phyloP scores from a whole-genome alignment of 1,140 invertebrate genomes.

The Bombus superbus region DNA sequence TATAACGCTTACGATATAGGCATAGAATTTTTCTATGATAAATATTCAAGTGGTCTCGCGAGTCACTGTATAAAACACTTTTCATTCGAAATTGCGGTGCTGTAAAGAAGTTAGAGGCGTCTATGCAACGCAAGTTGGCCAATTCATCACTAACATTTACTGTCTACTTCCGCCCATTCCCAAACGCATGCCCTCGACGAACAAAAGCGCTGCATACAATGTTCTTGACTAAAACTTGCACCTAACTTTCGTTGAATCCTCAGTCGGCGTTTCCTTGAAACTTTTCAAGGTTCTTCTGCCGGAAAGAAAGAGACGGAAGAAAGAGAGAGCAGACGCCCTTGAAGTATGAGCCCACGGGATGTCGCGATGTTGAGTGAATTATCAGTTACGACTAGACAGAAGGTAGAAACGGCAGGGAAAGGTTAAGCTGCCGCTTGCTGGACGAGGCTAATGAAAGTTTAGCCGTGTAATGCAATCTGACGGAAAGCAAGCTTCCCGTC shows the following conservation, averaged over 20 bases:
- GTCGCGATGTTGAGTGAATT: conserved; percentile 61
- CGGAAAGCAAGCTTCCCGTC: conserved; percentile 66
- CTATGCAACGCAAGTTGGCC: background rate
- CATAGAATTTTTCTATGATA: background rate
- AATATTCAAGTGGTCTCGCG: background rate
- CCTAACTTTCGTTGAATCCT: background rate
- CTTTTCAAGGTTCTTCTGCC: conserved; percentile 6
- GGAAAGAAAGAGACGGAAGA: background rate
- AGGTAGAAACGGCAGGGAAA: conserved; percentile 57
- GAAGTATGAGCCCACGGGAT: background rate
- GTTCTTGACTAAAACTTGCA: background rate
- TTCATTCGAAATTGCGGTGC: background rate
- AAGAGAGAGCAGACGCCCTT: background rate
- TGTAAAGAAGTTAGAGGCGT: background rate
- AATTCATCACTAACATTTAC: conserved; percentile 12
- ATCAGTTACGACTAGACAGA: conserved; percentile 62
- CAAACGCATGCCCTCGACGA: background rate
- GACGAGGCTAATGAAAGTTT: conserved; percentile 76
- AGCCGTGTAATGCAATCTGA: conserved; percentile 74
- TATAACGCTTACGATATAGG: background rate
- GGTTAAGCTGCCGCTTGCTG: conserved; percentile 73
- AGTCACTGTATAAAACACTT: background rate
- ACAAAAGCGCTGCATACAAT: conserved; percentile 19
- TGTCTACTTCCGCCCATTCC: background rate
- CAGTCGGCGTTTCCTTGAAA: background rate